phyloP scores from a whole-genome alignment of 1,140 invertebrate species.

The Potamilus streckersoni region DNA sequence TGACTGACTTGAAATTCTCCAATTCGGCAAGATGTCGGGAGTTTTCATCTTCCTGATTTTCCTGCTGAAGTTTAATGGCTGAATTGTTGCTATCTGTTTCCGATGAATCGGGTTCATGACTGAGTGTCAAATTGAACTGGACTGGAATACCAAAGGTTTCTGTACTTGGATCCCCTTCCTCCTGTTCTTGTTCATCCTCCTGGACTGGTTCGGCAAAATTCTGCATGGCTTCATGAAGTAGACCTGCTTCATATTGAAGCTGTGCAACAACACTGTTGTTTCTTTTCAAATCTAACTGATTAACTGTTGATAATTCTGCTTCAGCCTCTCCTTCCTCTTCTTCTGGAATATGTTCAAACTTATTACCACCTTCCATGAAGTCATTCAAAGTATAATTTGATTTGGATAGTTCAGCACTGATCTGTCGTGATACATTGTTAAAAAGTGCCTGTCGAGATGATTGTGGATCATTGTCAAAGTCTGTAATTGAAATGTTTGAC shows the following conservation, averaged over 20 bases:
- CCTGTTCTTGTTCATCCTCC: conserved; percentile 37
- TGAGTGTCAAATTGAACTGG: conserved; percentile 1
- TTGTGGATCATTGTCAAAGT: background rate
- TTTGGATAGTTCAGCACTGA: background rate
- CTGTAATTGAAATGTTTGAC: background rate
- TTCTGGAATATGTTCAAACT: background rate
- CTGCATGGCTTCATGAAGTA: conserved; percentile 56
- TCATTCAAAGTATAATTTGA: background rate
- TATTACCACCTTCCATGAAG: conserved; percentile 1
- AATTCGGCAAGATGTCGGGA: too few relatives aligned
- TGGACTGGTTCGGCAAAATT: conserved; percentile 49
- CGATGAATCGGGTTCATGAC: background rate
- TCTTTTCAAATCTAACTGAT: conserved; percentile 16
- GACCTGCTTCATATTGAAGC: conserved; percentile 51
- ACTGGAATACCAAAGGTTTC: background rate
- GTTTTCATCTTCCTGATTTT: too few relatives aligned
- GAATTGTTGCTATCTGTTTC: too few relatives aligned
- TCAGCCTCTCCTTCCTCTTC: conserved; percentile 5
- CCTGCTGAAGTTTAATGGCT: too few relatives aligned
- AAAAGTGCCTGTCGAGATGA: background rate
- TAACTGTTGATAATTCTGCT: background rate
- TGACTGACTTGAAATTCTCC: too few relatives aligned
- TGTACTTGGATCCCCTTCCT: background rate
- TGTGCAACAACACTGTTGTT: conserved; percentile 57
- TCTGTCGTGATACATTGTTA: background rate